Evolutionary conservation across 2,113 vertebrate species (phyloP).

Genomic region (Thymallus thymallus): DNA sequence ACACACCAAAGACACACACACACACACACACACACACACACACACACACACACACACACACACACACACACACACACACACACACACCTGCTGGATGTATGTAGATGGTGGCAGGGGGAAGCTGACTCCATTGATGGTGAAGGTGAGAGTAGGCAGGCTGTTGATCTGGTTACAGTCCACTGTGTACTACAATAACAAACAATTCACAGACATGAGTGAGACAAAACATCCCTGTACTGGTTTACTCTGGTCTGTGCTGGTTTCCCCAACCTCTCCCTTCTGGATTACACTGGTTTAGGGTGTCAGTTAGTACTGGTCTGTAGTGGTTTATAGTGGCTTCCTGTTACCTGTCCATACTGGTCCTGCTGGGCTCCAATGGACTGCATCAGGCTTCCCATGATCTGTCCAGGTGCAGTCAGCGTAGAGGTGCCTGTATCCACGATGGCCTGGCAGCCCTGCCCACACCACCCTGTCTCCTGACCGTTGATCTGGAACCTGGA

Average conservation of each 20-base stretch:
- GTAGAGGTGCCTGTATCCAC: slow-evolving; percentile 71
- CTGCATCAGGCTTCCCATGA: slow-evolving; percentile 55
- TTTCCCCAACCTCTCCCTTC: not conserved
- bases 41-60: not conserved
- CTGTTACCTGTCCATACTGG: slow-evolving; percentile 57
- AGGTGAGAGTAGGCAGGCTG: slow-evolving; percentile 65
- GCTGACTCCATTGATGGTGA: slow-evolving; percentile 51
- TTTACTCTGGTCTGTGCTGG: not conserved
- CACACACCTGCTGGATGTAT: slow-evolving; percentile 52
- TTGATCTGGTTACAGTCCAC: slow-evolving; percentile 54
- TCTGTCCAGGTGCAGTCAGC: slow-evolving; percentile 54
- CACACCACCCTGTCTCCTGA: slow-evolving; percentile 55
- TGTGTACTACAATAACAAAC: slow-evolving; percentile 47
- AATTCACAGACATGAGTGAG: not conserved
- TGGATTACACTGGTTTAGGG: not conserved
- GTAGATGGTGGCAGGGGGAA: slow-evolving; percentile 62
- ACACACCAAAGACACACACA: slow-evolving; percentile 38
- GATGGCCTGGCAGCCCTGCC: slow-evolving; percentile 67
- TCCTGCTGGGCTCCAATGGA: slow-evolving; percentile 60
- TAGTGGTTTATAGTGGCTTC: not conserved
- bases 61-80: not conserved
- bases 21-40: not conserved
- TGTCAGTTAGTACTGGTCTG: not conserved
- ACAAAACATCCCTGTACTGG: not conserved
- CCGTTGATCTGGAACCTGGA: slow-evolving; percentile 61